These are phyloP conservation scores for Diplosoma virens DNA, from an alignment of 23 tunicate genomes.

Conservation along the genomic window DNA sequence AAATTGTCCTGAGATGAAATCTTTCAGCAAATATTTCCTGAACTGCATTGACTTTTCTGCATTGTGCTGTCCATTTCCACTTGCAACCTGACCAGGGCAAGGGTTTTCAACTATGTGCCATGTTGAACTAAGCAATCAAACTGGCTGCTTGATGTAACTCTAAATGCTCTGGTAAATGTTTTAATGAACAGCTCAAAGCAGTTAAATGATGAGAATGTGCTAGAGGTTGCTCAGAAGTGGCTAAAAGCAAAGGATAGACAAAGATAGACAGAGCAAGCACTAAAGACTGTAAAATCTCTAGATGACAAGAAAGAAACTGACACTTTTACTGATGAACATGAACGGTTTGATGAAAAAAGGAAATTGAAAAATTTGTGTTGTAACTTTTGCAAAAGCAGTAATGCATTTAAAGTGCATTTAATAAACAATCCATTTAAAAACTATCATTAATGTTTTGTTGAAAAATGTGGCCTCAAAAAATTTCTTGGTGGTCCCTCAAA, in stretches of 20 bases:
- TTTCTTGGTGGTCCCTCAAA: background rate
- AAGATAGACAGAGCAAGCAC: constrained; percentile 1
- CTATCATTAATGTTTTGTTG: background rate
- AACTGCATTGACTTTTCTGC: constrained; percentile 15
- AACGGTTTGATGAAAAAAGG: no score
- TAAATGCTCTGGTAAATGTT: constrained; percentile 2
- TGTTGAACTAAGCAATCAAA: constrained; percentile 5
- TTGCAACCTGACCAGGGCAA: background rate
- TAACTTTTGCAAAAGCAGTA: background rate
- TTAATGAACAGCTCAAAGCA: background rate
- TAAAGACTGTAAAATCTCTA: background rate
- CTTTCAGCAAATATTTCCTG: background rate
- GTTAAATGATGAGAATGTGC: background rate
- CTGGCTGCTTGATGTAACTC: background rate
- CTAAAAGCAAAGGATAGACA: background rate
- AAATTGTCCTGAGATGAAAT: background rate
- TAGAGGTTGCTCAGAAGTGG: background rate
- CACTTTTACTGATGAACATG: background rate
- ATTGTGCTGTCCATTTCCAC: background rate
- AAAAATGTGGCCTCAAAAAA: background rate
- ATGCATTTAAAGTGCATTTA: background rate
- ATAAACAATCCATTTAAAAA: background rate
- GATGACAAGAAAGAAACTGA: background rate
- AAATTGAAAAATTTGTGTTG: no score
- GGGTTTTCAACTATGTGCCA: background rate